Evolutionary conservation across 2,113 vertebrate species (phyloP).

Genomic region (Hyaena hyaena): DNA sequence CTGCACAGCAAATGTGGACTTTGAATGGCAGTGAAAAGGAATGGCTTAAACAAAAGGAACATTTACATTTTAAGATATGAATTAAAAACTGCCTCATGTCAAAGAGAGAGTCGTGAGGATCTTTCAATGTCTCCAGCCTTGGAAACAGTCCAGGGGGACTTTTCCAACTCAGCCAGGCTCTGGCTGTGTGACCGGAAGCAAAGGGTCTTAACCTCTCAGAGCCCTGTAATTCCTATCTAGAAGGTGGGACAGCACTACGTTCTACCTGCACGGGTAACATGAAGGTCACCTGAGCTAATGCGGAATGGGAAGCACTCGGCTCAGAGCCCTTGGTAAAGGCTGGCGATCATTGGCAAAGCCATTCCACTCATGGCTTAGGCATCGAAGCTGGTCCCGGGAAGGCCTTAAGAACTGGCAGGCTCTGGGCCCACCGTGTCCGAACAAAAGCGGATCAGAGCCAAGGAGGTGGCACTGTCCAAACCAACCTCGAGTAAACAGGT

Average conservation of each 20-base stretch:
- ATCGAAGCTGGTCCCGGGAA: accelerated
- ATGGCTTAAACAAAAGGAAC: neutral
- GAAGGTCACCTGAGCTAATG: neutral
- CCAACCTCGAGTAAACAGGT: neutral
- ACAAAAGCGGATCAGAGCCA: neutral
- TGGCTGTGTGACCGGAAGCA: neutral
- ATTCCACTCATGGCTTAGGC: too few species aligned
- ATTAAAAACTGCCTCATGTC: neutral
- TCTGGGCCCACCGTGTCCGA: neutral
- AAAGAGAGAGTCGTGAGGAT: neutral
- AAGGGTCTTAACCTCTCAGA: neutral
- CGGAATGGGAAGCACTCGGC: neutral
- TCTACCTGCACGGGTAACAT: neutral
- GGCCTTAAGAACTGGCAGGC: neutral
- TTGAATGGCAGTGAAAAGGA: neutral
- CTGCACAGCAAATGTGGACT: neutral
- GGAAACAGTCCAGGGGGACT: neutral
- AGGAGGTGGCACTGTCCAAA: too few species aligned
- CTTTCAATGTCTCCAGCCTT: neutral
- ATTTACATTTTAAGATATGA: neutral
- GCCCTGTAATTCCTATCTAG: neutral
- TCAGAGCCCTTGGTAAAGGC: neutral
- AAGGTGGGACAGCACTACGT: neutral
- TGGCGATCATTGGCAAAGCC: neutral
- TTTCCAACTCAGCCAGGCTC: neutral